Evolutionary conservation across 2,797 vertebrate genomes (phyloP).

Genomic region (Sardinella longiceps): DNA sequence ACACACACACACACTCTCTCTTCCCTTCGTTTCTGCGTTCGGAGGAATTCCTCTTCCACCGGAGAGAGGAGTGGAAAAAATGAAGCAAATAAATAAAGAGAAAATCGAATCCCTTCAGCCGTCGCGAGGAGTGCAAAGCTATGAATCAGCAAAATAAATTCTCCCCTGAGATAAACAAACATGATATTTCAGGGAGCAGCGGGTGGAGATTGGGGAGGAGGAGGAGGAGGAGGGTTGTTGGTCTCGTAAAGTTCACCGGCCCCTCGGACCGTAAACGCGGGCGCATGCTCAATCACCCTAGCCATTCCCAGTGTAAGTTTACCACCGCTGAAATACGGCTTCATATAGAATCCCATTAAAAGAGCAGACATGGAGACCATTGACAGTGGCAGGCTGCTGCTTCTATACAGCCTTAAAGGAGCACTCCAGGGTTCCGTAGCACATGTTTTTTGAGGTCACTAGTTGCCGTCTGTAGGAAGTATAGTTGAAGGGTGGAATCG

Average conservation of each 20-base stretch:
- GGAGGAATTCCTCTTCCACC: neutral
- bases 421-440: too few species aligned
- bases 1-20: too few species aligned
- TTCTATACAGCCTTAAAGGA: neutral
- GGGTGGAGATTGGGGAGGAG: conserved; percentile 47
- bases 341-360: conserved; percentile 67
- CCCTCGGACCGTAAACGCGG: conserved; percentile 68
- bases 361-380: conserved; percentile 61
- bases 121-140: conserved; percentile 66
- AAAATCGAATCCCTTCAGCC: conserved; percentile 77
- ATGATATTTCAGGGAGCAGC: conserved; percentile 73
- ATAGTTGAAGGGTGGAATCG: too few species aligned
- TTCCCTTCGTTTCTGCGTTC: neutral
- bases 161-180: conserved; percentile 79
- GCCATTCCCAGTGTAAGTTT: conserved; percentile 55
- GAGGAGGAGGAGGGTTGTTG: conserved; percentile 47
- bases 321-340: conserved; percentile 65
- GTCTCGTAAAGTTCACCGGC: conserved; percentile 75
- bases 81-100: conserved; percentile 77
- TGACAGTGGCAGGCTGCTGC: conserved; percentile 54
- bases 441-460: too few species aligned
- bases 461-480: too few species aligned
- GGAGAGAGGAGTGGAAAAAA: conserved; percentile 54
- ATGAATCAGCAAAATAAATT: conserved; percentile 82
- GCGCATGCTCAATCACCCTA: conserved; percentile 67